Evolutionary conservation across 2,113 vertebrate genomes (phyloP).

Genomic region (Archilochus colubris): DNA sequence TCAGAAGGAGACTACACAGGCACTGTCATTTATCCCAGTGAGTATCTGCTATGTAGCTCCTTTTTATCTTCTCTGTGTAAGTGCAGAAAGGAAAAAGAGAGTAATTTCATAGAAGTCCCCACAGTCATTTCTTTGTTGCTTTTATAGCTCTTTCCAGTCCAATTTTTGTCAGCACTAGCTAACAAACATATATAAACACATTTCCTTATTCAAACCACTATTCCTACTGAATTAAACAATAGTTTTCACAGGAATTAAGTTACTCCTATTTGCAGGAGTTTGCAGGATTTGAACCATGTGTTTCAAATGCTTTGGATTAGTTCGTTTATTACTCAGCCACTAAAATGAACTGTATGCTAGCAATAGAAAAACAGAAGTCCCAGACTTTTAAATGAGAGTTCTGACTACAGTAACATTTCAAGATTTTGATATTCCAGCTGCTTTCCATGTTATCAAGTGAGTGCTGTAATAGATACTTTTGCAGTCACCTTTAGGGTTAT

Average conservation of each 20-base stretch:
- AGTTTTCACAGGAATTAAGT: neutral
- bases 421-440: neutral
- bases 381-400: neutral
- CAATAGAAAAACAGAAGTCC: neutral
- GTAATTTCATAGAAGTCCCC: neutral
- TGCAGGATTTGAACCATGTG: neutral
- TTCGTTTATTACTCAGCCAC: neutral
- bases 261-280: neutral
- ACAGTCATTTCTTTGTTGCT: constrained; percentile 5
- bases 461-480: neutral
- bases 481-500: neutral
- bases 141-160: neutral
- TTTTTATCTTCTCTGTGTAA: neutral
- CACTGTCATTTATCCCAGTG: neutral
- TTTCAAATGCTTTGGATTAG: neutral
- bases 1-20: neutral
- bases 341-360: neutral
- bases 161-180: neutral
- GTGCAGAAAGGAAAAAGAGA: neutral
- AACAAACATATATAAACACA: neutral
- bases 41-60: constrained; percentile 40
- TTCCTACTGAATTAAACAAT: neutral
- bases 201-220: neutral
- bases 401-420: neutral
- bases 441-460: neutral